Evolutionary conservation across 2,888 invertebrate genomes (phyloP), one percentile per base, ranked within the genome.

Genomic region (Xylophagus ater): DNA sequence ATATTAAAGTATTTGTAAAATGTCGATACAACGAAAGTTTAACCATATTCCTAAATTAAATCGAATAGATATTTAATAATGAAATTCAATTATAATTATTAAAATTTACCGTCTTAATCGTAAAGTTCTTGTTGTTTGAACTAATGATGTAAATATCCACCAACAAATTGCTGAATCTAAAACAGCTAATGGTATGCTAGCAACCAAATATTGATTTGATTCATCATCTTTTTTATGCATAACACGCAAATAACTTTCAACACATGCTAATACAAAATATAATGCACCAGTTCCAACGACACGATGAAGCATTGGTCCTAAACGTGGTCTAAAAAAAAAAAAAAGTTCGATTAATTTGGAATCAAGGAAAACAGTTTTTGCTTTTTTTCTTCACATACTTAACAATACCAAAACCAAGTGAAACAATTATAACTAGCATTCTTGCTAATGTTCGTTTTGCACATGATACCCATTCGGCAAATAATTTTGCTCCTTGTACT

Each of bases 361-460:
- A 4, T 29, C 15, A 13, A 10, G 15, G n/a, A 24, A 24, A 5
- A 24, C 14, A 18, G 14, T 7, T 3, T 15, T 21, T 18, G 19
- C 17, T 21, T 23, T 29, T n/a, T 28, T 17, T 21, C 18, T 20
- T 40, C 7, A 70, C 78, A 71, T 58, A 85, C 85, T 92, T 93
- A 47, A 93, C 92, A 52, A 94, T 92, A 33, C 94, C 94, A 67
- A 92, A 94, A 33, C 94, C 94, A 33, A 94, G 72, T 46, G 89
- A 89, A 43, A 93, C 93, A 41, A 94, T 90, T 41, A 96, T 84
- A 48, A 94, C 89, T 39, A 96, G 69, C 82, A 94, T 90, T 47
- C 93, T 70, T 0, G 94, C 88, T 48, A 96, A 69, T 1, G 92
- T 86, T 36, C 93, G 68, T 67, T 96, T 96, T 7, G 82, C 79